phyloP scores from a whole-genome alignment of 2,113 vertebrate genomes.

The Nesogale talazaci region DNA sequence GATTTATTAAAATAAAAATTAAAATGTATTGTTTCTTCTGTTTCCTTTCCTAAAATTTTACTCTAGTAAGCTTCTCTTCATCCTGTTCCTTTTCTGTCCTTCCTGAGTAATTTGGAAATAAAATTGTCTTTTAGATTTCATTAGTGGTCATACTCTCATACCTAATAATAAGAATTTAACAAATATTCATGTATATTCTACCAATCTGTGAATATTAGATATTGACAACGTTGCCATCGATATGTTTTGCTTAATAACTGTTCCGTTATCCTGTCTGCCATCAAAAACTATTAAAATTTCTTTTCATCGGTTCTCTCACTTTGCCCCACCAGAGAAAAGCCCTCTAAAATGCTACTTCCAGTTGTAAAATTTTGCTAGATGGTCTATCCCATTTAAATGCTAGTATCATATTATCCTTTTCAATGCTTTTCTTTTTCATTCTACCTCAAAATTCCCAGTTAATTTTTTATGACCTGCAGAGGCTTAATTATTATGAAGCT shows the following conservation, averaged over 20 bases:
- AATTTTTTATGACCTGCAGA: slow-evolving; percentile 2
- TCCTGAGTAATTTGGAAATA: neutral
- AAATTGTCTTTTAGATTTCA: neutral
- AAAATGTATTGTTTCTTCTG: neutral
- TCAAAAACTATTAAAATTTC: too few relatives aligned
- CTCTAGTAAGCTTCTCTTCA: neutral
- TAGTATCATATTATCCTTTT: neutral
- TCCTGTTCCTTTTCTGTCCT: neutral
- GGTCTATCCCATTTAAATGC: slow-evolving; percentile 9
- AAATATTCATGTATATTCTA: neutral
- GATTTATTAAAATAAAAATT: neutral
- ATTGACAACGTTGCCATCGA: too few relatives aligned
- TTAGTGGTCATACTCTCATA: neutral
- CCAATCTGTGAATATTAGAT: too few relatives aligned
- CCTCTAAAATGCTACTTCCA: neutral
- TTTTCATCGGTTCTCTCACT: too few relatives aligned
- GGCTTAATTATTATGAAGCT: neutral
- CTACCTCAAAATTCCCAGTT: slow-evolving; percentile 7
- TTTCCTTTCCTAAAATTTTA: neutral
- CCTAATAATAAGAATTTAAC: neutral
- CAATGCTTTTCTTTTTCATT: neutral
- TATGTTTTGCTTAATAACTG: too few relatives aligned
- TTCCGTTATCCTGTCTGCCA: too few relatives aligned
- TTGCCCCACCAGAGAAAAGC: too few relatives aligned
- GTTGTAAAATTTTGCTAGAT: neutral